Evolutionary conservation across 1,140 invertebrate genomes (phyloP), one percentile per base, ranked within the genome.

Genomic region (Brachionus paranguensis): DNA sequence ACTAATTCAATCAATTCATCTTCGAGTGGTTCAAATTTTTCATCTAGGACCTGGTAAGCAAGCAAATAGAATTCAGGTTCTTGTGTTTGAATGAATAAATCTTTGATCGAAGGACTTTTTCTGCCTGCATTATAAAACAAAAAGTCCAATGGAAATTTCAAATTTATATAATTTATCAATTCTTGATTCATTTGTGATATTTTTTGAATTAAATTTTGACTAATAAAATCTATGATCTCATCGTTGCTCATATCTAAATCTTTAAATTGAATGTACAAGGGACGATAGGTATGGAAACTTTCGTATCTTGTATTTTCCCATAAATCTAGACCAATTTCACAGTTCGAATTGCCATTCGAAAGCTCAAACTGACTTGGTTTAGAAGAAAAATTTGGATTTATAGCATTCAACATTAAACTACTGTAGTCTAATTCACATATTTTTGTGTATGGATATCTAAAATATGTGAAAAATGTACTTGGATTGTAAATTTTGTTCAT

Each of bases 141-240:
- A 68, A 68, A 68, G 65, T 68, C 65, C 11, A 68, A 33, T 33
- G 65, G 65, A 68, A 68, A 68, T 68, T 68, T 68, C 17, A 14
- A 33, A 68, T 68, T 68, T 12, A 68, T 33, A 7, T 68, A 14
- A 68, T 14, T 7, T 17, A 72, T 72, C 6, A 72, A 72, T 45
- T 72, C 41, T 43, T 72, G 33, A n/a, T 43, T 43, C 41, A 72
- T 43, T 20, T 41, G 0, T 20, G 41, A 4, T 3, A 43, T 24
- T 43, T 41, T 45, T 72, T 17, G 1, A 17, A 41, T 41, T 17
- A 68, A 12, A 33, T n/a, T 33, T 33, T 33, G 29, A 5, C 33
- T 68, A 33, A 68, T 68, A 6, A 68, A 14, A 33, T 68, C 27
- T 33, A 68, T 11, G 11, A 72, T 72, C 2, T 43, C 33, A 72